Base-by-base conservation (phyloP, 2,113 vertebrate species). In the Regulus satrapa region DNA sequence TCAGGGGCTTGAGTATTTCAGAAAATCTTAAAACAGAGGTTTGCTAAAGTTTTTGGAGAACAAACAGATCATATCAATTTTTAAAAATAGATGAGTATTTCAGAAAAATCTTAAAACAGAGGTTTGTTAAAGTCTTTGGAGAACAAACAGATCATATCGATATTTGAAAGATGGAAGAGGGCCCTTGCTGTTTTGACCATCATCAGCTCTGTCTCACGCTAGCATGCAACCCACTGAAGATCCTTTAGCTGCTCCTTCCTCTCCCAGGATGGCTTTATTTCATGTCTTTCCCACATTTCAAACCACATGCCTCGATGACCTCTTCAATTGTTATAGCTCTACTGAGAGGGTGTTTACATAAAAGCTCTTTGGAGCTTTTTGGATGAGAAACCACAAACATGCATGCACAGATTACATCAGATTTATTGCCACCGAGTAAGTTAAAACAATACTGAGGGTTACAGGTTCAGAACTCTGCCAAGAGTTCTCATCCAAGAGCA, bases 301-400 rank as follows among this genome's bases (percentile, higher is more conserved):
- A 92, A 90, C 54, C 78, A 83, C 23, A 16, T 88, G 85, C 55
- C 63, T 94, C 9, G 14, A 90, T 0, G 2, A 93, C 75, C 90
- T 95, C 93, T 95, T 92, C 88, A 90, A 76, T 88, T 93, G 63
- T 90, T 95, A 90, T 63, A 93, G 92, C 67, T 94, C 88, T 92
- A 26, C 76, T 66, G 68, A 96, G 72, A 96, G 82, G 10, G 72
- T 95, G 85, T 95, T 97, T 94, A 92, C 48, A 93, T 80, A 88
- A 95, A 96, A 96, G 92, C 92, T 83, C 88, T 94, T 89, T 61
- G 80, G 91, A 95, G 88, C 72, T 91, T 97, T 93, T 95, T 85
- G 75, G 90, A 97, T 71, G 67, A 94, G 82, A 97, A 94, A 93
- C 92, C 79, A 86, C 95, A 95, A 95, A 95, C 79, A 94, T 67